Conservation (phyloP, 1,140 invertebrate species). For the Saccostrea glomerata region DNA sequence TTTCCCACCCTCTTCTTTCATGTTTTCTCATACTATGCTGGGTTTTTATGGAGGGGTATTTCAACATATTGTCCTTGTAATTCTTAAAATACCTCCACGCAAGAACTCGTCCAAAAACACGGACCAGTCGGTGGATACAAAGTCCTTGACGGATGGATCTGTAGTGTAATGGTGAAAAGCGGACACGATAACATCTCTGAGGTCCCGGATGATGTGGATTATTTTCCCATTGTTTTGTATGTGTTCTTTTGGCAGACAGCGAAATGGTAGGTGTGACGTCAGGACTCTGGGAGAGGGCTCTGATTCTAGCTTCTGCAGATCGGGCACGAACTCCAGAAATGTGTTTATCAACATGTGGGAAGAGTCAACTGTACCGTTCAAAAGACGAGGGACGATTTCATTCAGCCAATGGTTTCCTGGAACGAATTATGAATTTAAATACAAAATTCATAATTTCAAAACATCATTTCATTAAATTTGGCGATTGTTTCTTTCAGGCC, state of each 20-base stretch:
- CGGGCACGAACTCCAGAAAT: not conserved
- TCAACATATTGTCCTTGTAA: not conserved
- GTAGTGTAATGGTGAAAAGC: slow-evolving; percentile 51
- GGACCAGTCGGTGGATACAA: not conserved
- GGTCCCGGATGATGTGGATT: slow-evolving; percentile 58
- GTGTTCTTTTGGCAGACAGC: slow-evolving; percentile 32
- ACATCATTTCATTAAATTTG: too few species aligned
- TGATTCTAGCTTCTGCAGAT: slow-evolving; percentile 37
- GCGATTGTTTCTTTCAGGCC: too few species aligned
- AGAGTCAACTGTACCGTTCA: not conserved
- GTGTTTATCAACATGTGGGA: not conserved
- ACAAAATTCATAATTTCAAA: not conserved
- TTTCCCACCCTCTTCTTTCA: too few species aligned
- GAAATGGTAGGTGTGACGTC: slow-evolving; percentile 56
- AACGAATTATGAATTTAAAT: not conserved
- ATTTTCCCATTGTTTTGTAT: slow-evolving; percentile 50
- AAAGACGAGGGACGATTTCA: not conserved
- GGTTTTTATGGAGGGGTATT: too few species aligned
- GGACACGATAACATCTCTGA: slow-evolving; percentile 63
- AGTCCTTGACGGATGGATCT: not conserved
- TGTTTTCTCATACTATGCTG: too few species aligned
- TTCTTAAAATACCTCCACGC: not conserved
- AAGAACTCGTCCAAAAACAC: not conserved
- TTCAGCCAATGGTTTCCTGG: not conserved
- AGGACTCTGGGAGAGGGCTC: slow-evolving; percentile 54